Base-by-base conservation (phyloP, 2,888 invertebrate species). In the Gandaritis pyraliata region DNA sequence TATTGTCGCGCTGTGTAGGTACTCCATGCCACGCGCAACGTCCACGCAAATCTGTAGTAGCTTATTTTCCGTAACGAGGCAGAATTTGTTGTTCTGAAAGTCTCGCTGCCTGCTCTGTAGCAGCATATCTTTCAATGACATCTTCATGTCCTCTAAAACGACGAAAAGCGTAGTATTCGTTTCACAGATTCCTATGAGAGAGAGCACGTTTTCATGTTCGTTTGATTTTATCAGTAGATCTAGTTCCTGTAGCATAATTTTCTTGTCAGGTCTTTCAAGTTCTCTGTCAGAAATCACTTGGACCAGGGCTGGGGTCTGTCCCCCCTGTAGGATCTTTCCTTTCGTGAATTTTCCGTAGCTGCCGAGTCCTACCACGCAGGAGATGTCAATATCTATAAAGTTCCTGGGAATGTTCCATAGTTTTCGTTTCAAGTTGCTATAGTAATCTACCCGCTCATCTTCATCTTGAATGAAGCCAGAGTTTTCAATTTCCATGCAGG, bases 401-500 rank as follows among this genome's bases (percentile, higher is more conserved):
- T 94, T 96, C 66, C 95, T 93, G 0, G 96, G 95, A 65, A 94
- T 94, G 64, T 94, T 94, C 94, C 96, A 95, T 0, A 97, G 90
- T 78, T 95, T 95, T 71, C 95, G 94, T 78, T 96, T 96, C 48
- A 97, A 89, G 68, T 95, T 95, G 54, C 95, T 94, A 75, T 96
- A 96, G 75, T 96, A 94, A 75, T 96, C 95, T 0, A 93, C 89
- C 70, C 94, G 91, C 68, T 94, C 94, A 41, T 95, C 93, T 66
- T 95, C 95, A 73, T 96, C 96, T 16, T 95, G 94, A 16, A 96
- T 92, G 72, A 96, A 97, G 0, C 95, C 96, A 72, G 95, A 94
- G 78, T 96, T 97, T 81, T 96, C 97, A 80, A 96, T 94, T 87
- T 96, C 96, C 65, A 96, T 94, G 75, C 96, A 94, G 0, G 96